Conservation (phyloP, 2,113 vertebrate genomes). For the Caloenas nicobarica region DNA sequence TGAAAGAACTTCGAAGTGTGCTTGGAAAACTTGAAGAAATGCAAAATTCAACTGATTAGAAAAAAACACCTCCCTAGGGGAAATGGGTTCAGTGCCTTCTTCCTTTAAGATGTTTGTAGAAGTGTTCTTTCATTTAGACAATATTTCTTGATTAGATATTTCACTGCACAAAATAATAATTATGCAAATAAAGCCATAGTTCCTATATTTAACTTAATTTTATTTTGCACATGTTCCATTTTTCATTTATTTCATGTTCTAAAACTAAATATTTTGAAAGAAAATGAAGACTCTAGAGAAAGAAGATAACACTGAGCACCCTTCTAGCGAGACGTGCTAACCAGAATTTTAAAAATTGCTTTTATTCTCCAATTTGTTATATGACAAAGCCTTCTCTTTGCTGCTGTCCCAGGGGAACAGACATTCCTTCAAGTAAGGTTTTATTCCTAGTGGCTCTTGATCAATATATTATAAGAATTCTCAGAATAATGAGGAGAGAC, state of each 20-base stretch:
- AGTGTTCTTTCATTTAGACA: neutral
- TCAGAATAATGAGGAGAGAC: neutral
- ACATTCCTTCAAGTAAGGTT: neutral
- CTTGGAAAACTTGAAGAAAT: neutral
- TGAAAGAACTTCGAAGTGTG: accelerated
- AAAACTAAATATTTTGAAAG: neutral
- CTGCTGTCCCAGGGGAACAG: neutral
- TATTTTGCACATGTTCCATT: neutral
- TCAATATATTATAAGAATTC: neutral
- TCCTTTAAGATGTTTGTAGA: neutral
- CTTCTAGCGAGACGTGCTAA: neutral
- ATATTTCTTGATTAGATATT: neutral
- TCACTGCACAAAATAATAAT: neutral
- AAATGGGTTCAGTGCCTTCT: neutral
- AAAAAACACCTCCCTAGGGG: neutral
- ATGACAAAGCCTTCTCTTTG: neutral
- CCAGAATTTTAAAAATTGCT: neutral
- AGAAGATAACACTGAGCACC: neutral
- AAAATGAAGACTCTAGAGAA: neutral
- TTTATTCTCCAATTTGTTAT: neutral
- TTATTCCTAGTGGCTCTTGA: neutral
- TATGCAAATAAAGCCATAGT: neutral
- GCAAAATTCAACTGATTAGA: neutral
- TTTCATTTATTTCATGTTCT: neutral
- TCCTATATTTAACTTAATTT: neutral